Evolutionary conservation across 2,888 invertebrate genomes (phyloP).

Genomic region (Chloromyia formosa): DNA sequence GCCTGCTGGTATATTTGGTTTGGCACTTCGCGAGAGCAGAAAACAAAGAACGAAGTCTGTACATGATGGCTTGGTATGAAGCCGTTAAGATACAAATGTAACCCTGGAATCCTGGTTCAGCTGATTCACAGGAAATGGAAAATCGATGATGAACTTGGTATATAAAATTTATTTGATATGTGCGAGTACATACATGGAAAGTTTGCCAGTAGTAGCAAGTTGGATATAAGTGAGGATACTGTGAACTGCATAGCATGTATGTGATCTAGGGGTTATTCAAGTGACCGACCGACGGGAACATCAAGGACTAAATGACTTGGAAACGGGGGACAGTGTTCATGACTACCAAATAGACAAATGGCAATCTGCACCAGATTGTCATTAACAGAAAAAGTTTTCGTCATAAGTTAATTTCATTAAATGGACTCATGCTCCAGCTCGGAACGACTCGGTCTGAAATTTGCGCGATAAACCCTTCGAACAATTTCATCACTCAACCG

Average conservation of each 20-base stretch:
- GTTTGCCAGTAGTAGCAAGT: neutral
- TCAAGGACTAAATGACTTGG: neutral
- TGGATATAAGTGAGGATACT: neutral
- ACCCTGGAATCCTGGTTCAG: constrained; percentile 30
- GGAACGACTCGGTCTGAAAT: too few relatives aligned
- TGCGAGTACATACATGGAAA: neutral
- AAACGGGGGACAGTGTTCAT: neutral
- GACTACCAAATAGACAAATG: neutral
- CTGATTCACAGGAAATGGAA: constrained; percentile 25
- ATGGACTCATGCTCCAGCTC: neutral
- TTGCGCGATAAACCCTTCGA: too few relatives aligned
- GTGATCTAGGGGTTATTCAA: neutral
- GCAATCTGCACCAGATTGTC: constrained; percentile 12
- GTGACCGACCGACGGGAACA: neutral
- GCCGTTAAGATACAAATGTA: neutral
- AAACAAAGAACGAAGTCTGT: neutral
- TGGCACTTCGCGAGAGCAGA: neutral
- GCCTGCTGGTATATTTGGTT: neutral
- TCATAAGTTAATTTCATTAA: constrained; percentile 8
- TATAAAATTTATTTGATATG: neutral
- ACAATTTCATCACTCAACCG: too few relatives aligned
- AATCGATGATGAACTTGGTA: constrained; percentile 31
- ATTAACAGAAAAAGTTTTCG: constrained; percentile 15
- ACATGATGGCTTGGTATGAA: neutral
- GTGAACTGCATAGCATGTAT: neutral